Base-by-base conservation (phyloP, 2,888 invertebrate species). In the Hanleya hanleyi region DNA sequence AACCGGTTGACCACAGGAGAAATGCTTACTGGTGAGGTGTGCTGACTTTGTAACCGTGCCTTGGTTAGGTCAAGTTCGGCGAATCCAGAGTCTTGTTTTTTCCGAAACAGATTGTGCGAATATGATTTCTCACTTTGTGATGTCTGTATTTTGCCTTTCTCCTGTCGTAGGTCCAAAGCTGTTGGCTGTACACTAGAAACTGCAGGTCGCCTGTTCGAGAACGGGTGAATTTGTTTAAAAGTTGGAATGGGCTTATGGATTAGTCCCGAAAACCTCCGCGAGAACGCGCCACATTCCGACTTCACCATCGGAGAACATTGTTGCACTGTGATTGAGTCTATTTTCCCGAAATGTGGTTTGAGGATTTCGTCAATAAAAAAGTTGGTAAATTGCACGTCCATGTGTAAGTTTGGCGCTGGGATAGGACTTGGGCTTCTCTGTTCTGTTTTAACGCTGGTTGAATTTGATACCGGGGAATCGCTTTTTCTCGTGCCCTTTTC, bases 351-450 rank as follows among this genome's bases (percentile, higher is more conserved):
- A n/a, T 83, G 83, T 6, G 87, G 86, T 73, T 85, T 82, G 18
- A 88, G 75, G 76, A 88, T 88, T 67, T 86, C 87, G 26, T 83
- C 81, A 50, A 88, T 87, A 37, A 83, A 84, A 76, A 88, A 88
- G 71, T 86, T 86, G 33, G 86, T 87, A 71, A 83, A 80, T 49
- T 57, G 70, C 62, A 57, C 29, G 22, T 32, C 57, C 57, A 57
- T 57, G 29, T 57, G 57, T 22, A 47, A 18, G 29, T 57, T 32
- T 22, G 15, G 4, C 15, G 57, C 29, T 57, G 57, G 57, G 4
- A 29, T 22, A 57, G 57, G 57, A 57, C 57, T 57, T 26, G 57
- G 29, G 22, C 29, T 2, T 57, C 29, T 32, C 57, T 22, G 57
- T 26, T 57, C 29, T n/a, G n/a, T n/a, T n/a, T n/a, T n/a, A n/a